phyloP scores from a whole-genome alignment of 2,888 invertebrate species.

The Syrphus vitripennis region DNA sequence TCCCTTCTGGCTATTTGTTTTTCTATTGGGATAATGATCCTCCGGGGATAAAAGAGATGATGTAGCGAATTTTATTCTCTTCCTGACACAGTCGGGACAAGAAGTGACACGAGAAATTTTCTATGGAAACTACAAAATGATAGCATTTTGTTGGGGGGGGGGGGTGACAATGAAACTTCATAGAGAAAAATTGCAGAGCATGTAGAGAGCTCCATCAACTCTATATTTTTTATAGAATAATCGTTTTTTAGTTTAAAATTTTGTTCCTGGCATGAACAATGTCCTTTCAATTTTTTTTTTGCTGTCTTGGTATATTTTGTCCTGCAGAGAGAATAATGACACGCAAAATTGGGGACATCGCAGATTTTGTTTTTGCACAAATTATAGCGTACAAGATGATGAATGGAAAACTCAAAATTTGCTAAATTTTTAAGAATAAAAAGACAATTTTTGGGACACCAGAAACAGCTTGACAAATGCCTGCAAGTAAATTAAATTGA shows the following conservation, averaged over 20 bases:
- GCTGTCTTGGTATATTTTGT: no score
- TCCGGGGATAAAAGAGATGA: neutral
- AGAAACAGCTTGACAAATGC: no score
- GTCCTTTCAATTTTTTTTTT: constrained; percentile 11
- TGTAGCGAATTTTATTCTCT: constrained; percentile 1
- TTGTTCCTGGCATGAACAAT: neutral
- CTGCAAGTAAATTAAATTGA: no score
- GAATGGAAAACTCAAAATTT: neutral
- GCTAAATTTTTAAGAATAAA: neutral
- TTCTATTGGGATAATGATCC: neutral
- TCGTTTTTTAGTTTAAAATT: neutral
- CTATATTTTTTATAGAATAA: neutral
- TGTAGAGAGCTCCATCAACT: neutral
- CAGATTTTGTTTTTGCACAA: neutral
- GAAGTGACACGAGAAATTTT: constrained; percentile 1
- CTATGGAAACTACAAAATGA: constrained; percentile 20
- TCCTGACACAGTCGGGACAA: neutral
- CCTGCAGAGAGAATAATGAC: neutral
- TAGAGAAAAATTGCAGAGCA: neutral
- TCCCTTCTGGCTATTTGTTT: neutral
- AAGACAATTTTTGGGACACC: neutral
- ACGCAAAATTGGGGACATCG: neutral
- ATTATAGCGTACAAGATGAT: neutral
- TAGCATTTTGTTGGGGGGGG: neutral
- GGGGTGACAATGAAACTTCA: constrained; percentile 20